Percentiles rank a stretch among this genome's conserved stretches.
These are phyloP conservation scores for Deilephila elpenor DNA, from an alignment of 2,888 invertebrate genomes.

Conservation along the genomic window DNA sequence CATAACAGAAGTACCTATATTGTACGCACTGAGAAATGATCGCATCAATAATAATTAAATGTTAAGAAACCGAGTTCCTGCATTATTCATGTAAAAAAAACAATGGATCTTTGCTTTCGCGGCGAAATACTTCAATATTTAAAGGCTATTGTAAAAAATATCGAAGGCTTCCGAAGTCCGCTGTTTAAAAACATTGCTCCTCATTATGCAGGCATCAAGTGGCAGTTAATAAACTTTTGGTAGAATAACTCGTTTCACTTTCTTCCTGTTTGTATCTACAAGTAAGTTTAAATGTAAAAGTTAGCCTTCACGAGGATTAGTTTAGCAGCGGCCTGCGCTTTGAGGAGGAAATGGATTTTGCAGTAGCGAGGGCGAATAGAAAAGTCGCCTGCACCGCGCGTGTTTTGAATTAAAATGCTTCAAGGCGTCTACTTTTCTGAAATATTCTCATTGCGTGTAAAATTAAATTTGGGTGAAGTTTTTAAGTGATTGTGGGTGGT, in stretches of 20 bases:
- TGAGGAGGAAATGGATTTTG: conserved; percentile 11
- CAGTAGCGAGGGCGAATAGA: not conserved
- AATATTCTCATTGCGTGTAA: no score
- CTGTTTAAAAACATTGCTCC: not conserved
- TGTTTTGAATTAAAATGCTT: not conserved
- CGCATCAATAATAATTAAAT: no score
- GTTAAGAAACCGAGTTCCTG: no score
- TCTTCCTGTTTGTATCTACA: conserved; percentile 15
- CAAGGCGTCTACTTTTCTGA: not conserved
- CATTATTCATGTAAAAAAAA: no score
- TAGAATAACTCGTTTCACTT: not conserved
- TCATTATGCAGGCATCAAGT: conserved; percentile 31
- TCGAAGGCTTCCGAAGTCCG: no score
- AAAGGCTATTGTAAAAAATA: not conserved
- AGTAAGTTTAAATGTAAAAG: conserved; percentile 37
- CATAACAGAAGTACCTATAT: no score
- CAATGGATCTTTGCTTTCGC: no score
- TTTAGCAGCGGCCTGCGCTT: conserved; percentile 14
- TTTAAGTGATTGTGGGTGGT: no score
- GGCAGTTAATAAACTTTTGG: conserved; percentile 33
- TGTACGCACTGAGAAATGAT: no score
- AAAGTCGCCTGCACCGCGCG: not conserved
- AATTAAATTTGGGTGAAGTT: no score
- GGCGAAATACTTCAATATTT: not conserved
- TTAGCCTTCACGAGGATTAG: conserved; percentile 24